These are phyloP conservation scores for Smithornis capensis DNA, from an alignment of 2,113 vertebrate genomes.

Conservation along the genomic window DNA sequence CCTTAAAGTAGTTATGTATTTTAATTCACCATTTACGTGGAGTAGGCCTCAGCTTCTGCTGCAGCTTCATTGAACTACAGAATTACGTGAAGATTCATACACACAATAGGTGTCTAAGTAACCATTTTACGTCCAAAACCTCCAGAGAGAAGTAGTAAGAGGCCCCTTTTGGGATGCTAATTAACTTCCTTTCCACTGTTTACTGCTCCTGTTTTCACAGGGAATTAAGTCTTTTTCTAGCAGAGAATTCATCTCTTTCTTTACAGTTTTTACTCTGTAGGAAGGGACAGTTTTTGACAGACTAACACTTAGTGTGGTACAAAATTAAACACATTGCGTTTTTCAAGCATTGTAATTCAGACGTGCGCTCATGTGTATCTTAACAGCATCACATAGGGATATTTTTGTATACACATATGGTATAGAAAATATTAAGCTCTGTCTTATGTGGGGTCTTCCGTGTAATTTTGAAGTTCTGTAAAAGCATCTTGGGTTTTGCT, in stretches of 20 bases:
- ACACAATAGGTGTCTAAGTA: conserved; percentile 51
- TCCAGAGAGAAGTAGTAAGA: conserved; percentile 24
- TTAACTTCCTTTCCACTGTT: conserved; percentile 63
- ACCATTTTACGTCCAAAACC: conserved; percentile 35
- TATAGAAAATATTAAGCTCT: background rate
- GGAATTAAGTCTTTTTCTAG: conserved; percentile 14
- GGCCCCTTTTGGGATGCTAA: conserved; percentile 58
- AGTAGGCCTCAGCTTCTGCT: background rate
- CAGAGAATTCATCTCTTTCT: background rate
- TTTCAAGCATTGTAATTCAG: background rate
- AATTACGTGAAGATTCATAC: conserved; percentile 16
- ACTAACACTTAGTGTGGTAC: background rate
- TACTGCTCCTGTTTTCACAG: conserved; percentile 33
- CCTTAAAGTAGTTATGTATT: background rate
- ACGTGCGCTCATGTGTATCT: background rate
- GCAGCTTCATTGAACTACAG: background rate
- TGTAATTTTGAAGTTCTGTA: background rate
- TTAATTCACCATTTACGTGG: background rate
- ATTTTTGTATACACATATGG: background rate
- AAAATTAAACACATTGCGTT: background rate
- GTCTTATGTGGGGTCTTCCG: background rate
- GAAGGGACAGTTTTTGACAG: background rate
- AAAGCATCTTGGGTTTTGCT: background rate
- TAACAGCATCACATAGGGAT: background rate
- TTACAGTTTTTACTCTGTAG: background rate